A percentile compares a stretch with the other conserved stretches of the same genome.
phyloP scores from a whole-genome alignment of 2,113 vertebrate species.

The Noctilio leporinus region DNA sequence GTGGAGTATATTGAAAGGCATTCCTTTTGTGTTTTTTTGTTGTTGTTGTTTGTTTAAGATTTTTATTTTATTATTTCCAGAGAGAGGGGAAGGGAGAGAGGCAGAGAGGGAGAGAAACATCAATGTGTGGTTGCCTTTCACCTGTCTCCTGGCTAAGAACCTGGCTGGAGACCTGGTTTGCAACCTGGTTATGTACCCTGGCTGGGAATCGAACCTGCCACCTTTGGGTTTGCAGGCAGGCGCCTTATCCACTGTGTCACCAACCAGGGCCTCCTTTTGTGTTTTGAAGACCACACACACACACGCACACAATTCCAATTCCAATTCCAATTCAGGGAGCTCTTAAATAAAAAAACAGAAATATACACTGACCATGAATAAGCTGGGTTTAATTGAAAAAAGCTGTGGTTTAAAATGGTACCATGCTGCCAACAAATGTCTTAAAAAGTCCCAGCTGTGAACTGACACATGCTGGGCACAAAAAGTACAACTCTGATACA shows the following conservation, averaged over 20 bases:
- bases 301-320: not conserved
- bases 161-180: too few species aligned
- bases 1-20: not conserved
- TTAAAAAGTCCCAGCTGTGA: not conserved
- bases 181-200: too few species aligned
- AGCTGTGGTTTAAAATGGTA: not conserved
- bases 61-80: too few species aligned
- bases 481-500: not conserved
- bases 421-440: not conserved
- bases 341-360: not conserved
- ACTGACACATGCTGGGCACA: not conserved
- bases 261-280: too few species aligned
- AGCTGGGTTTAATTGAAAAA: not conserved
- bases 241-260: too few species aligned
- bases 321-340: not conserved
- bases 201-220: too few species aligned
- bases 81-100: too few species aligned
- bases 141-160: too few species aligned
- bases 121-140: too few species aligned
- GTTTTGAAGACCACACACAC: not conserved
- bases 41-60: too few species aligned
- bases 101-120: too few species aligned
- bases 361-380: not conserved
- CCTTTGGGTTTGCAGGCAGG: too few species aligned
- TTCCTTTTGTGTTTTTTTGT: not conserved